Base-by-base conservation (phyloP, 2,888 invertebrate genomes). In the Anarsia innoxiella region DNA sequence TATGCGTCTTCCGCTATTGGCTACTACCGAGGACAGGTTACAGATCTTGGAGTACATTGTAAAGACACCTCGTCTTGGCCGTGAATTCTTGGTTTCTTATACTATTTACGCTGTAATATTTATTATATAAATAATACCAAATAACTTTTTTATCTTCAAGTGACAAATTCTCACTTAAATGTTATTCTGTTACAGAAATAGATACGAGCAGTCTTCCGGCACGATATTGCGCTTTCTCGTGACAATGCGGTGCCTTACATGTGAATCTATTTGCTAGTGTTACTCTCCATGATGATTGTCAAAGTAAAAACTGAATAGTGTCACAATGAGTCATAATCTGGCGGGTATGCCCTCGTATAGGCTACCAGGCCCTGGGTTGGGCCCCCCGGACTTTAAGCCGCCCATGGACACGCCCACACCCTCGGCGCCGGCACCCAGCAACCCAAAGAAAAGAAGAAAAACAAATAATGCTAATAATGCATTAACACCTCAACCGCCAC, bases 361-460 rank as follows among this genome's bases (percentile, higher is more conserved):
- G 88, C 89, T 91, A 86, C 90, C 90, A 66, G 90, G 90, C 73
- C 90, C 89, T 48, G 89, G 88, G 53, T 79, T 91, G 62, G 90
- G 90, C 56, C 90, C 88, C 56, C 88, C 90, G 44, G 91, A 91
- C 76, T 91, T 91, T 55, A 91, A 92, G 62, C 88, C 91, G 44
- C 89, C 91, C 39, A 88, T 90, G 86, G 91, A 91, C 63, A 88
- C 88, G 42, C 88, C 89, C 27, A 88, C 88, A 41, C 88, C 87
- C n/a, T 89, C 92, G 33, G 89, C 91, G 40, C 90, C 92, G 53
- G 91, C 92, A 48, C 92, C 92, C 49, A 91, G 91, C 51, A 93
- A 93, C 82, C 93, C 94, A 15, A 95, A 95, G 75, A 96, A 96
- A 78, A 88, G 95, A 59, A 87, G 93, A 75, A 91, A 95, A 86